Conservation (phyloP, 2,113 vertebrate genomes). For the Ictidomys tridecemlineatus region DNA sequence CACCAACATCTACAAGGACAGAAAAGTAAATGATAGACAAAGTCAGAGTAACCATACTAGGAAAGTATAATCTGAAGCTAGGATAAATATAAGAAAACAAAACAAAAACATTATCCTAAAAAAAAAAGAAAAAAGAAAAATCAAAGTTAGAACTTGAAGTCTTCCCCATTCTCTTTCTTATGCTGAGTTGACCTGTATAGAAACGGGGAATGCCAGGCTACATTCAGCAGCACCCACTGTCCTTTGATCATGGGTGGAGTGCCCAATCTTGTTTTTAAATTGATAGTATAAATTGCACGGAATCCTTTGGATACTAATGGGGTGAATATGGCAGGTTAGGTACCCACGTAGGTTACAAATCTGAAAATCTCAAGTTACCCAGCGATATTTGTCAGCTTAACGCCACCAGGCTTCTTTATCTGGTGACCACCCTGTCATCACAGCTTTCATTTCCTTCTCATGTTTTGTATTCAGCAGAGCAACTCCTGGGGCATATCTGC, state of each 20-base stretch:
- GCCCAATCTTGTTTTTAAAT: background rate
- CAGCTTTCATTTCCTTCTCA: constrained; percentile 57
- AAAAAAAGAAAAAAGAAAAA: background rate
- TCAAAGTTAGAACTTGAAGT: background rate
- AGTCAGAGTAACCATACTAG: background rate
- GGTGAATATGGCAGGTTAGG: constrained; percentile 84
- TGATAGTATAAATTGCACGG: background rate
- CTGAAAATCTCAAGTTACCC: constrained; percentile 89
- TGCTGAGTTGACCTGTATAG: background rate
- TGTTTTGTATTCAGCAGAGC: background rate
- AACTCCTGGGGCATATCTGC: constrained; percentile 32
- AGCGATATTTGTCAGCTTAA: constrained; percentile 91
- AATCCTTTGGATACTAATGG: constrained; percentile 86
- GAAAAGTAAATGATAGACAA: background rate
- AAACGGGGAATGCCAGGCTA: background rate
- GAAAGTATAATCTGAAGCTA: background rate
- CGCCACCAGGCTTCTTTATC: constrained; percentile 86
- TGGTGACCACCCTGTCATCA: constrained; percentile 46
- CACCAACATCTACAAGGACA: background rate
- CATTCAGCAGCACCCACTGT: background rate
- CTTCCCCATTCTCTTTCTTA: background rate
- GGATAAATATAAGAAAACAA: background rate
- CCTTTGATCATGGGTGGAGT: background rate
- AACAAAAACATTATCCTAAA: background rate
- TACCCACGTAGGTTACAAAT: constrained; percentile 85